Evolutionary conservation across 1,140 invertebrate genomes (phyloP).

Genomic region (Apis florea): DNA sequence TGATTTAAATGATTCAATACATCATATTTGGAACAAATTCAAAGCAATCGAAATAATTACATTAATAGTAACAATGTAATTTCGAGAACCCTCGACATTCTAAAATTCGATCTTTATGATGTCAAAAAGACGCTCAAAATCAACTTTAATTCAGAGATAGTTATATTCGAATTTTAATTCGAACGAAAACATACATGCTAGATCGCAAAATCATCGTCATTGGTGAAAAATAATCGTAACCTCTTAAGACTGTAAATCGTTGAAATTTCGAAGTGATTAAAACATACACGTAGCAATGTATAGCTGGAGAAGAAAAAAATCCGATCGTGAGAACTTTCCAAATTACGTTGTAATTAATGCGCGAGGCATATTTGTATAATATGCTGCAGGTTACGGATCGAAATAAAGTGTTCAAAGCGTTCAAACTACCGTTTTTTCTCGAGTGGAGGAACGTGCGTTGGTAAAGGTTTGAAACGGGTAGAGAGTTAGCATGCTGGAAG

Average conservation of each 20-base stretch:
- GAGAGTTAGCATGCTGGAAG: conserved; percentile 1
- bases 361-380: too few relatives aligned
- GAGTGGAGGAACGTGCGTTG: background rate
- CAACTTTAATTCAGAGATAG: background rate
- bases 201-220: background rate
- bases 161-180: conserved; percentile 38
- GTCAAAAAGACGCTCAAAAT: background rate
- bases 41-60: background rate
- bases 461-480: background rate
- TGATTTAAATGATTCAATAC: too few relatives aligned
- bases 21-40: background rate
- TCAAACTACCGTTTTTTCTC: background rate
- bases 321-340: conserved; percentile 9
- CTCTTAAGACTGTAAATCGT: conserved; percentile 12
- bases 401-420: conserved; percentile 31
- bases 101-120: background rate
- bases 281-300: background rate
- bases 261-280: conserved; percentile 30
- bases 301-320: background rate
- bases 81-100: background rate
- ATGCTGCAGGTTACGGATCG: conserved; percentile 17
- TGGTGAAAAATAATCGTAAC: conserved; percentile 2
- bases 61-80: background rate
- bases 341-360: conserved; percentile 43
- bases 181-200: background rate